phyloP scores from a whole-genome alignment of 2,888 invertebrate species.

The Erynnis tages region DNA sequence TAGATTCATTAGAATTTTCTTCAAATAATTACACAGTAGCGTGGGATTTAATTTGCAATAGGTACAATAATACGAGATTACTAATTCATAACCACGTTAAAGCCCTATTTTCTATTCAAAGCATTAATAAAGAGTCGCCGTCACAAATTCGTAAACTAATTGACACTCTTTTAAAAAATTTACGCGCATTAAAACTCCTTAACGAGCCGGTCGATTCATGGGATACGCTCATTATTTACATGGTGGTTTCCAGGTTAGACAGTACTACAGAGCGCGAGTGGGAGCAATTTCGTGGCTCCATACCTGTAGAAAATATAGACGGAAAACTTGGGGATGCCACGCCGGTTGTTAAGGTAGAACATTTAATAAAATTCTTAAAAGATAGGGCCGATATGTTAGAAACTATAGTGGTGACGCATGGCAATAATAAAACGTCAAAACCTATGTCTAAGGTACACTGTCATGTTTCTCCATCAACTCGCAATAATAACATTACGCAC shows the following conservation, averaged over 20 bases:
- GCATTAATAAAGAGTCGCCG: constrained; percentile 27
- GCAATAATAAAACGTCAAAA: constrained; percentile 4
- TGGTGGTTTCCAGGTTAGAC: constrained; percentile 37
- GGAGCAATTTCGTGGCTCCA: constrained; percentile 31
- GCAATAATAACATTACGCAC: neutral
- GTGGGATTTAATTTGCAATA: constrained; percentile 23
- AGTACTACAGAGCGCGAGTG: constrained; percentile 33
- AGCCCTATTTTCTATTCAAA: constrained; percentile 28
- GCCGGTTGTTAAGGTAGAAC: constrained; percentile 23
- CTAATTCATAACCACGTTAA: constrained; percentile 25
- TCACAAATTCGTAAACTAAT: constrained; percentile 30
- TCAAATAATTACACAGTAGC: constrained; percentile 14
- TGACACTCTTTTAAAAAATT: constrained; percentile 28
- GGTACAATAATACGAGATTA: constrained; percentile 18
- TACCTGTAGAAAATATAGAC: neutral
- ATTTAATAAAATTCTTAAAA: constrained; percentile 30
- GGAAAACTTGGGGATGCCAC: neutral
- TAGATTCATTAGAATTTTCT: constrained; percentile 13
- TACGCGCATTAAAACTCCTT: constrained; percentile 31
- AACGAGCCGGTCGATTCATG: constrained; percentile 34
- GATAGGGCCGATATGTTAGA: constrained; percentile 32
- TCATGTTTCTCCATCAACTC: constrained; percentile 1
- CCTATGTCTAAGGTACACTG: constrained; percentile 8
- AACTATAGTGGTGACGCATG: constrained; percentile 18
- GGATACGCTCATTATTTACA: constrained; percentile 35